phyloP scores from a whole-genome alignment of 2,888 invertebrate genomes.

The Himalopsyche anomala region DNA sequence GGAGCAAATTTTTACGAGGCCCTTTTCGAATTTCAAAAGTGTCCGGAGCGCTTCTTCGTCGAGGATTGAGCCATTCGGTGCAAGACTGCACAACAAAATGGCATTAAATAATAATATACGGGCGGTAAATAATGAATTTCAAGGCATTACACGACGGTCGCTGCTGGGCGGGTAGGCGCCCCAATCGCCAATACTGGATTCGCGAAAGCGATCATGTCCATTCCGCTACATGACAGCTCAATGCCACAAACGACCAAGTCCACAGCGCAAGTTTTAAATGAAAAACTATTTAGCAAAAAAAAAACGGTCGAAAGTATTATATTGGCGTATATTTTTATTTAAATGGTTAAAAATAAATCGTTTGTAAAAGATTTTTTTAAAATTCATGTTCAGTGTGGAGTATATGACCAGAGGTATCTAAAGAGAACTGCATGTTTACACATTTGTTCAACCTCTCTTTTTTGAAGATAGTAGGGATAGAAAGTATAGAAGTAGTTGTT shows the following conservation, averaged over 20 bases:
- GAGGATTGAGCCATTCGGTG: neutral
- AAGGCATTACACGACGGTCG: neutral
- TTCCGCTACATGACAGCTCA: neutral
- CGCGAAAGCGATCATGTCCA: neutral
- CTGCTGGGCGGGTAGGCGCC: neutral
- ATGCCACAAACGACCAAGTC: neutral
- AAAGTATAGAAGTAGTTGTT: no score
- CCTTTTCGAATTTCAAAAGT: conserved; percentile 4
- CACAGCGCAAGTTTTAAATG: neutral
- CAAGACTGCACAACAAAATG: neutral
- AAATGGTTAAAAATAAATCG: no score
- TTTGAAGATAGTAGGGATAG: no score
- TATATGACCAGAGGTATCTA: no score
- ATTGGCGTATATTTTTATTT: no score
- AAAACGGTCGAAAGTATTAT: no score
- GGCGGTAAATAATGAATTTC: conserved; percentile 6
- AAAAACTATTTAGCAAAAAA: no score
- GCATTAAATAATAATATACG: neutral
- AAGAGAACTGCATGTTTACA: no score
- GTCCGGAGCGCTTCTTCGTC: neutral
- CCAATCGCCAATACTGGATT: neutral
- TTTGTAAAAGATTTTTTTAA: no score
- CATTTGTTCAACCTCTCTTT: no score
- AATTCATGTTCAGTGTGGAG: no score
- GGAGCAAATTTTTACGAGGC: neutral